Evolutionary conservation across 2,113 vertebrate species (phyloP), one percentile per base, ranked within the genome.

Genomic region (Panthera tigris): DNA sequence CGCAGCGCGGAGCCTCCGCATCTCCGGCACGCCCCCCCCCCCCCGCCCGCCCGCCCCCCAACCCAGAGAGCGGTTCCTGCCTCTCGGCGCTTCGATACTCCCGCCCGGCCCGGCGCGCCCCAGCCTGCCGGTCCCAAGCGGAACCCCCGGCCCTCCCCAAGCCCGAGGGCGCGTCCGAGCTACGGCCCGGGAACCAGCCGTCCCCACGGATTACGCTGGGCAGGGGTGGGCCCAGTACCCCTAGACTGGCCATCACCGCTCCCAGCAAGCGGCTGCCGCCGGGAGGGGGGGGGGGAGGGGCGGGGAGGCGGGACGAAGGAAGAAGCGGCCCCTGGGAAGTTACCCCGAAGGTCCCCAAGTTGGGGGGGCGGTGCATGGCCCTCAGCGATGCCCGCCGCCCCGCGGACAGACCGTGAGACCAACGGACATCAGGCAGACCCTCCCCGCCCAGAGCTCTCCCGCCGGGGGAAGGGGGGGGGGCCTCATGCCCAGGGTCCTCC

Each of bases 301-400:
- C 33, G 1, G 23, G 73, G 33, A 8, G 39, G 73, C 25, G 39
- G 23, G 39, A 15, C 33, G 7, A 23, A 87, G 80, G 36, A 41
- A 65, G 68, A 57, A n/a, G 39, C 36, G 39, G 82, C 91, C 50
- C n/a, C 39, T 1, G 86, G 84, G 91, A 97, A 97, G 97, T 96
- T 97, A 19, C 91, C 91, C 94, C 6, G 18, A 41, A 94, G 85
- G 89, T 85, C 31, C 66, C 52, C 61, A 85, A 97, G 91, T 96
- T 88, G 66, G 74, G 78, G 68, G 39, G 45, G 73, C 18, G 57
- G n/a, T 69, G 36, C 79, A 31, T 50, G 25, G 29, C n/a, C 84
- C 74, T 23, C 27, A 21, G 76, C 5, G 10, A 31, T 18, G 90
- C 84, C 71, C 55, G 7, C 9, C 11, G 50, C 4, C 80, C 50